phyloP scores from a whole-genome alignment of 2,888 invertebrate species.

The Archaeoteleia sp. region DNA sequence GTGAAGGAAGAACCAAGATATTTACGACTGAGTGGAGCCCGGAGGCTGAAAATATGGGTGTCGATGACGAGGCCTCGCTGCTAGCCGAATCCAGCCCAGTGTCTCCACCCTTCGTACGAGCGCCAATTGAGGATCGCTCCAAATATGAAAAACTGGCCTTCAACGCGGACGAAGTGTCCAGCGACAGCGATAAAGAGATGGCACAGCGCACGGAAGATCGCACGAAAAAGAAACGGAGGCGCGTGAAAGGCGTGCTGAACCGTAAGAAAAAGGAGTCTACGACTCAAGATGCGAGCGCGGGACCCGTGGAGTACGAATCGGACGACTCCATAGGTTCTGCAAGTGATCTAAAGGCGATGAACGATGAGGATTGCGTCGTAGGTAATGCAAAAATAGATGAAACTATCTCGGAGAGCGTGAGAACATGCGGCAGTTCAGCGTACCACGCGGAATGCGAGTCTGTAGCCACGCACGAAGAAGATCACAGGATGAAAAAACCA shows the following conservation, averaged over 20 bases:
- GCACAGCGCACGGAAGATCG: slow-evolving; percentile 67
- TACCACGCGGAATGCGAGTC: slow-evolving; percentile 85
- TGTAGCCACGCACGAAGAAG: slow-evolving; percentile 80
- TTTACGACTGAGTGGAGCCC: slow-evolving; percentile 65
- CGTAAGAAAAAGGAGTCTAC: slow-evolving; percentile 57
- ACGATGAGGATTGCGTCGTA: slow-evolving; percentile 71
- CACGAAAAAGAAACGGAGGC: slow-evolving; percentile 71
- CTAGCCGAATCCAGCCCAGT: slow-evolving; percentile 70
- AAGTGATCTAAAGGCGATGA: slow-evolving; percentile 79
- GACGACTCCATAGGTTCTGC: slow-evolving; percentile 85
- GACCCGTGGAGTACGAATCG: slow-evolving; percentile 76
- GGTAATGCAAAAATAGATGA: slow-evolving; percentile 73
- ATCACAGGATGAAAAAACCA: slow-evolving; percentile 75
- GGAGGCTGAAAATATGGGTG: slow-evolving; percentile 57
- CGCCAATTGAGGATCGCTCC: slow-evolving; percentile 82
- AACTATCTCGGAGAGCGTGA: slow-evolving; percentile 80
- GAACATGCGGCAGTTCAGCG: slow-evolving; percentile 82
- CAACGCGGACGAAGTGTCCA: slow-evolving; percentile 78
- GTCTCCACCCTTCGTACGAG: slow-evolving; percentile 78
- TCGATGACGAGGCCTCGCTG: slow-evolving; percentile 74
- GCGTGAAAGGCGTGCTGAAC: slow-evolving; percentile 63
- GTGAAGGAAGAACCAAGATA: slow-evolving; percentile 56
- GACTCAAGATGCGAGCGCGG: slow-evolving; percentile 48
- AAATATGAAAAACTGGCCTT: slow-evolving; percentile 85
- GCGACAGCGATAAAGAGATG: slow-evolving; percentile 73